Conservation (phyloP, 2,797 vertebrate species). For the Micromesistius poutassou region DNA sequence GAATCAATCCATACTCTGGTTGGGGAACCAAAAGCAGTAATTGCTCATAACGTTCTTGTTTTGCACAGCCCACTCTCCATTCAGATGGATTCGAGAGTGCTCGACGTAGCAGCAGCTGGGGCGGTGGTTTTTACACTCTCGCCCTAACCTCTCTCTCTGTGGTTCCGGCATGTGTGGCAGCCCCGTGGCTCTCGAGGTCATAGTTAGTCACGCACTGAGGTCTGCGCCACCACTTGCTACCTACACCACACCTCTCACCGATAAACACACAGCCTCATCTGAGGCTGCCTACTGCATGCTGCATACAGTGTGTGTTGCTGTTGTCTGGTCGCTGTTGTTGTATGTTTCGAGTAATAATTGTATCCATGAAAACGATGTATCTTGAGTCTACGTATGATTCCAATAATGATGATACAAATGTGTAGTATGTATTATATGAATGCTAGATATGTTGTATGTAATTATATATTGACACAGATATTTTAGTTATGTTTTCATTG, state of each 20-base stretch:
- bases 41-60: not conserved
- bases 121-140: not conserved
- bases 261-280: not conserved
- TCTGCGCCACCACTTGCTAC: conserved; percentile 31
- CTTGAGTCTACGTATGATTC: not conserved
- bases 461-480: too few relatives aligned
- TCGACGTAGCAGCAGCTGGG: not conserved
- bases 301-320: too few relatives aligned
- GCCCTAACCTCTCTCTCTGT: not conserved
- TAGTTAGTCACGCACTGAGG: conserved; percentile 38
- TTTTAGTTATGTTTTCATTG: too few relatives aligned
- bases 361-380: not conserved
- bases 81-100: too few relatives aligned
- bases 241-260: not conserved
- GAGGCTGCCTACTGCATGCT: too few relatives aligned
- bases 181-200: conserved; percentile 29
- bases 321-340: not conserved
- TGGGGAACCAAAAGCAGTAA: not conserved
- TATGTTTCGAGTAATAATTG: not conserved
- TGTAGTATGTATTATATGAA: too few relatives aligned
- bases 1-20: not conserved
- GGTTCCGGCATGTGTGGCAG: not conserved
- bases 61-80: not conserved
- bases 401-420: too few relatives aligned
- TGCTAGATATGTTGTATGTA: too few relatives aligned